phyloP scores from a whole-genome alignment of 2,113 vertebrate species.

The Origma solitaria region DNA sequence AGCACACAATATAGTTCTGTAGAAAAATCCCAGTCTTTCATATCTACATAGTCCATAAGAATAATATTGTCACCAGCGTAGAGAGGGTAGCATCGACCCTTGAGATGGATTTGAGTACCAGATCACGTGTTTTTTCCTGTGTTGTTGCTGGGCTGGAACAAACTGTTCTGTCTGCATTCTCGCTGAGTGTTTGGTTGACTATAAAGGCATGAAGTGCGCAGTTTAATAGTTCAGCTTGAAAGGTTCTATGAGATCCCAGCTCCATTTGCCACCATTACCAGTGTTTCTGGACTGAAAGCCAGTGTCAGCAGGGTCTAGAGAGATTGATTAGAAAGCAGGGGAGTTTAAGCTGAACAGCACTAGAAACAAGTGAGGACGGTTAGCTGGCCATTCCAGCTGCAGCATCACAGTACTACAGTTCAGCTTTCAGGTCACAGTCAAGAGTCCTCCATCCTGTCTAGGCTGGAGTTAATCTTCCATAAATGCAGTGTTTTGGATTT shows the following conservation, averaged over 20 bases:
- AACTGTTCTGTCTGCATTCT: accelerated
- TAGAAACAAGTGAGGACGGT: background rate
- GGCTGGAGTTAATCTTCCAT: background rate
- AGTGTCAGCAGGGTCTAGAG: background rate
- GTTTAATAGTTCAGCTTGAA: background rate
- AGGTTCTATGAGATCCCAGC: background rate
- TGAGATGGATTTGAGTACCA: accelerated
- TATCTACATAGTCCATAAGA: background rate
- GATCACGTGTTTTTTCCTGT: background rate
- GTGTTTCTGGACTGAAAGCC: background rate
- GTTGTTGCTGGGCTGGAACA: background rate
- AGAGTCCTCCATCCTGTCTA: background rate
- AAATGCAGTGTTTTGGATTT: background rate
- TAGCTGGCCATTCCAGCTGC: background rate
- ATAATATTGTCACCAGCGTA: background rate
- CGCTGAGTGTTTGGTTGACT: background rate
- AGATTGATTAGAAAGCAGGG: background rate
- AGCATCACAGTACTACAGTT: background rate
- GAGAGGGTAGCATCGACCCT: background rate
- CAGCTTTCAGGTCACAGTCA: background rate
- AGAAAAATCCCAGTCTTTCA: accelerated
- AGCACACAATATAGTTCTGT: background rate
- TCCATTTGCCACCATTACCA: background rate
- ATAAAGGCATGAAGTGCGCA: background rate
- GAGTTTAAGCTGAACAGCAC: background rate